These are phyloP conservation scores for Taphrorychus bicolor DNA, from an alignment of 2,888 invertebrate genomes.

Conservation along the genomic window DNA sequence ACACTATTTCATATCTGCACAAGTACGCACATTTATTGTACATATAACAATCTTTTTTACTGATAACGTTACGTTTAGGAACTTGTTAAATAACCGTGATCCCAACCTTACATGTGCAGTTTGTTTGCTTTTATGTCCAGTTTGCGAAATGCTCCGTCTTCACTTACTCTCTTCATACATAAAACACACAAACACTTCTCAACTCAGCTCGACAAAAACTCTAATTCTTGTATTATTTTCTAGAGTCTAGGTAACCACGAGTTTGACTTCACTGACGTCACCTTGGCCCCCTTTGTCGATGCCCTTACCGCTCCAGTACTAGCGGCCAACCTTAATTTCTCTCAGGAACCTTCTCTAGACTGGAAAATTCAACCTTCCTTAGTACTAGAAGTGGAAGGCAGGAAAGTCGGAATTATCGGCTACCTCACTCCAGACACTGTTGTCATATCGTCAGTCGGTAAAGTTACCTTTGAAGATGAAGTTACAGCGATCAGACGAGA, in stretches of 20 bases:
- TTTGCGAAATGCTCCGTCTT: no score
- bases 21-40: no score
- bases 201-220: not conserved
- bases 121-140: no score
- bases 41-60: no score
- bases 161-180: no score
- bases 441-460: constrained; percentile 62
- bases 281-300: constrained; percentile 77
- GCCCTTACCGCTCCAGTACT: constrained; percentile 76
- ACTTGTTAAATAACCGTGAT: no score
- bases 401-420: constrained; percentile 82
- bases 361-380: constrained; percentile 64
- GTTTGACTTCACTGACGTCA: constrained; percentile 82
- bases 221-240: constrained; percentile 47
- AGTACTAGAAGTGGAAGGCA: constrained; percentile 69
- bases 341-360: constrained; percentile 47
- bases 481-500: constrained; percentile 72
- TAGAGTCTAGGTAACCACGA: constrained; percentile 94
- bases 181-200: no score
- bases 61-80: no score
- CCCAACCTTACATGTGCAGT: no score
- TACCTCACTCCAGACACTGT: constrained; percentile 85
- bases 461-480: constrained; percentile 68
- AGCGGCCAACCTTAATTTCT: constrained; percentile 77
- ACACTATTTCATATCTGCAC: no score